Conservation (phyloP, 2,113 vertebrate genomes). For the Perca flavescens region DNA sequence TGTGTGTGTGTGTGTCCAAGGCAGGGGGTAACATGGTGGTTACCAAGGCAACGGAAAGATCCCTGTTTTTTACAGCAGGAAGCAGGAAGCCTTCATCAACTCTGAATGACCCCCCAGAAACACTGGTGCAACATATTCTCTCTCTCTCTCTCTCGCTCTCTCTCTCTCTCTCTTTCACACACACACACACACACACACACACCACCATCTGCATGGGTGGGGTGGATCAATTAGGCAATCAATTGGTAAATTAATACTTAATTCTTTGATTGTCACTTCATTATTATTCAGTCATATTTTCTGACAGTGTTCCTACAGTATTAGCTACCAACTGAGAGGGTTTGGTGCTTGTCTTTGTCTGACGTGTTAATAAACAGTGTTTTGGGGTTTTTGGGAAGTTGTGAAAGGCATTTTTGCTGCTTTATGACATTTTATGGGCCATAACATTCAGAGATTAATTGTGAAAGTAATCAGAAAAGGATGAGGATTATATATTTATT, state of each 20-base stretch:
- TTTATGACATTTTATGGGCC: background rate
- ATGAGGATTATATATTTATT: background rate
- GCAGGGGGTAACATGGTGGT: conserved; percentile 64
- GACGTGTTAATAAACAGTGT: too few species aligned
- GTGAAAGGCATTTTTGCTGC: background rate
- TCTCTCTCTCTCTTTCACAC: background rate
- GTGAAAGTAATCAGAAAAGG: background rate
- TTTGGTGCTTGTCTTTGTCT: background rate
- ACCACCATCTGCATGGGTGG: background rate
- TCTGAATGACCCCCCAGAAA: conserved; percentile 62
- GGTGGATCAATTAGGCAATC: background rate
- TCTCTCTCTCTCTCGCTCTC: conserved; percentile 5
- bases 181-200: background rate
- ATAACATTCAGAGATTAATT: background rate
- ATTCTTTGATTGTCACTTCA: background rate
- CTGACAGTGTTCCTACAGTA: background rate
- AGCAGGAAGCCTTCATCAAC: conserved; percentile 66
- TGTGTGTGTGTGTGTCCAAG: background rate
- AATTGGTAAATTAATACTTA: background rate
- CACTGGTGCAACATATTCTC: conserved; percentile 49
- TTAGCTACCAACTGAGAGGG: background rate
- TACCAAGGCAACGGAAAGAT: conserved; percentile 72
- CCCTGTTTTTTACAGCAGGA: conserved; percentile 47
- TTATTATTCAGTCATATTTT: background rate
- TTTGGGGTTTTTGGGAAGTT: background rate